These are phyloP conservation scores for Motacilla tschutschensis DNA, from an alignment of 2,113 vertebrate genomes.

Conservation along the genomic window DNA sequence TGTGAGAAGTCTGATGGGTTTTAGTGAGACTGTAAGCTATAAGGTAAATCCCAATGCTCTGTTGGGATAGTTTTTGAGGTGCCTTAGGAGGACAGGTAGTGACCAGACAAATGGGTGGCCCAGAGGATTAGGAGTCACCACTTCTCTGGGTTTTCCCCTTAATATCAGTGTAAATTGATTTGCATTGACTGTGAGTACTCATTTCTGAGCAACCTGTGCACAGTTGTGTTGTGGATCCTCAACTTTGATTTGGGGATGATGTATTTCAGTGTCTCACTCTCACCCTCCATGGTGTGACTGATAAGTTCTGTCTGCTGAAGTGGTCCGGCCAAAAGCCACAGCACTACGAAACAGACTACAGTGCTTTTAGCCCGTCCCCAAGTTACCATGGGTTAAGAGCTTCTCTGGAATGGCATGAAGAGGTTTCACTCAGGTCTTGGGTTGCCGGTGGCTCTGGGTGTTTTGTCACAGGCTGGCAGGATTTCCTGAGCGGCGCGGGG, in stretches of 20 bases:
- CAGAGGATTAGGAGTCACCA: not conserved
- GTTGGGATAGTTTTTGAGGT: not conserved
- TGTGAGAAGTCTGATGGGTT: not conserved
- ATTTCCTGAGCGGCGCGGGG: not conserved
- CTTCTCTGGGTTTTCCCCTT: not conserved
- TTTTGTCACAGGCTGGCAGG: not conserved
- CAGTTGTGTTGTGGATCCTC: not conserved
- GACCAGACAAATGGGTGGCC: not conserved
- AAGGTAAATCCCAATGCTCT: not conserved
- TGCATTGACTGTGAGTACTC: not conserved
- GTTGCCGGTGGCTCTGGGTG: not conserved
- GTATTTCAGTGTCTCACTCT: not conserved
- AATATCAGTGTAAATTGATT: not conserved
- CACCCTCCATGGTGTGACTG: not conserved
- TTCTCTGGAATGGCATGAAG: not conserved
- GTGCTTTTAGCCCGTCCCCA: not conserved
- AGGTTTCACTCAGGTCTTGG: not conserved
- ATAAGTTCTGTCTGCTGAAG: not conserved
- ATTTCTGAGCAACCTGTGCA: rapidly evolving
- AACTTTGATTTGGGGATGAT: not conserved
- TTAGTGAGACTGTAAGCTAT: not conserved
- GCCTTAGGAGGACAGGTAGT: not conserved
- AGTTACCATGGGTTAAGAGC: not conserved
- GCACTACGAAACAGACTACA: not conserved
- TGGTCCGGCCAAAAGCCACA: not conserved